Evolutionary conservation across 1,140 invertebrate genomes (phyloP).

Genomic region (Cecropterus lyciades): DNA sequence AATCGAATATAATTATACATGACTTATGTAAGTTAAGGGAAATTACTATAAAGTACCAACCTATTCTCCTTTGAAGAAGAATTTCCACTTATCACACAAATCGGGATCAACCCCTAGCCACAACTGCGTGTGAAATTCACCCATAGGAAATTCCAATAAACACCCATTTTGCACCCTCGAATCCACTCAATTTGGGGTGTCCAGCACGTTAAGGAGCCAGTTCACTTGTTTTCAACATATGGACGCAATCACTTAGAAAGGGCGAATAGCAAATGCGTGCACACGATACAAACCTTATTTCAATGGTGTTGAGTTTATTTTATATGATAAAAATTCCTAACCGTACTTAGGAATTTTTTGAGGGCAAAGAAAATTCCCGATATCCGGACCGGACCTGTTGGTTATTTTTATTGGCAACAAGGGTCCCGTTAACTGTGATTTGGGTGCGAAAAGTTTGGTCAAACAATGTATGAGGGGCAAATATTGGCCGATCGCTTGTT

Average conservation of each 20-base stretch:
- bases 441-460: slow-evolving; percentile 60
- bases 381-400: slow-evolving; percentile 71
- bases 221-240: slow-evolving; percentile 76
- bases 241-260: slow-evolving; percentile 64
- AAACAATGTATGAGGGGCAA: slow-evolving; percentile 58
- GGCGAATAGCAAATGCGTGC: slow-evolving; percentile 34
- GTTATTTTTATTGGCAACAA: slow-evolving; percentile 77
- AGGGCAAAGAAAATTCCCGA: slow-evolving; percentile 69
- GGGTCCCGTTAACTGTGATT: slow-evolving; percentile 65
- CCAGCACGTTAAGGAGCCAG: slow-evolving; percentile 71
- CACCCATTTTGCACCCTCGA: slow-evolving; percentile 65
- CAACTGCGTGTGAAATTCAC: slow-evolving; percentile 61
- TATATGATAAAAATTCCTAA: background rate
- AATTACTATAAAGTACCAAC: background rate
- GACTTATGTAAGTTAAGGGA: too few relatives aligned
- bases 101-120: slow-evolving; percentile 35
- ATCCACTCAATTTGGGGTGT: slow-evolving; percentile 71
- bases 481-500: slow-evolving; percentile 50
- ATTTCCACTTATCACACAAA: slow-evolving; percentile 36
- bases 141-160: slow-evolving; percentile 77
- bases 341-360: slow-evolving; percentile 55
- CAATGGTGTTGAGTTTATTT: slow-evolving; percentile 38
- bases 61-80: slow-evolving; percentile 2
- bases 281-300: slow-evolving; percentile 18
- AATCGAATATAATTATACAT: too few relatives aligned